These are phyloP conservation scores for Pitta sordida DNA, from an alignment of 2,113 vertebrate species.

Conservation along the genomic window DNA sequence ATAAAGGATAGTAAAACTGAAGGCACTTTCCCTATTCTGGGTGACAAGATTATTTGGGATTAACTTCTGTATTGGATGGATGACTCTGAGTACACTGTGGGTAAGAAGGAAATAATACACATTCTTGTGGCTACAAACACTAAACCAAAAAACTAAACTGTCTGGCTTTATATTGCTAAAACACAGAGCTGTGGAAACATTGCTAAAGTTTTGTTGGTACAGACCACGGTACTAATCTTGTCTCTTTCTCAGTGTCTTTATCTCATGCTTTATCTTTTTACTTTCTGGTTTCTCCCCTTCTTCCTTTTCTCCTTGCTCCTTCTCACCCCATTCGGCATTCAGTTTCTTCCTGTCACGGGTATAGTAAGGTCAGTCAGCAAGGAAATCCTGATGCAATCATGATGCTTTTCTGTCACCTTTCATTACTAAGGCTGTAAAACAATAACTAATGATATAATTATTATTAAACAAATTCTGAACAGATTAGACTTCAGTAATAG, in stretches of 20 bases:
- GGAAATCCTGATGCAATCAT: neutral
- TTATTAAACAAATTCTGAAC: neutral
- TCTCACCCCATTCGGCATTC: neutral
- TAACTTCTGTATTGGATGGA: slow-evolving; percentile 69
- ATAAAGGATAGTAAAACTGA: slow-evolving; percentile 21
- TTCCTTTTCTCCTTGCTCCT: neutral
- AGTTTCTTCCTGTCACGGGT: neutral
- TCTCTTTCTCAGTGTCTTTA: slow-evolving; percentile 20
- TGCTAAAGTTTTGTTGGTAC: slow-evolving; percentile 19
- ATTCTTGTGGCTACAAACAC: slow-evolving; percentile 75
- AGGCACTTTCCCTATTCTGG: slow-evolving; percentile 48
- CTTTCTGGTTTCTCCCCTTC: slow-evolving; percentile 3
- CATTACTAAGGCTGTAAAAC: neutral
- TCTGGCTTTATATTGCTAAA: slow-evolving; percentile 63
- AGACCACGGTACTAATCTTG: neutral
- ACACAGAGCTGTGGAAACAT: slow-evolving; percentile 35
- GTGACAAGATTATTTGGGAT: slow-evolving; percentile 70
- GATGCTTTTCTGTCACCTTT: neutral
- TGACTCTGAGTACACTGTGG: slow-evolving; percentile 72
- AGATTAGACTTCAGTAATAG: slow-evolving; percentile 23
- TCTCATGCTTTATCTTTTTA: neutral
- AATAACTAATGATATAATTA: neutral
- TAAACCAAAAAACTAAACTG: slow-evolving; percentile 62
- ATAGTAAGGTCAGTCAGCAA: neutral
- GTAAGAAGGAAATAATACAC: slow-evolving; percentile 76